phyloP scores from a whole-genome alignment of 2,113 vertebrate species.

The Alectura lathami region DNA sequence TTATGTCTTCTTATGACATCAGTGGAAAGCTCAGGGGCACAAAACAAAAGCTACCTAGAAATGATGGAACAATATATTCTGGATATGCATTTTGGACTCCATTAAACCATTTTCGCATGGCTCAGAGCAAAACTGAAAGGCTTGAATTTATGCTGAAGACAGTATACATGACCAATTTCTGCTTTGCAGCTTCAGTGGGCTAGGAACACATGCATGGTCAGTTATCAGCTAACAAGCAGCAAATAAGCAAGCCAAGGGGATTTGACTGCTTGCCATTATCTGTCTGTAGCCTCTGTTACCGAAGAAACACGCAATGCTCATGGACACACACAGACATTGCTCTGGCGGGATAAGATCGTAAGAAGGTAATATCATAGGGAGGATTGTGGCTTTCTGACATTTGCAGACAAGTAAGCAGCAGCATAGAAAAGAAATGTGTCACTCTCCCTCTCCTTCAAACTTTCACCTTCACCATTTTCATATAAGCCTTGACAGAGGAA shows the following conservation, averaged over 20 bases:
- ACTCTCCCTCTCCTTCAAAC: not conserved
- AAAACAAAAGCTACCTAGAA: not conserved
- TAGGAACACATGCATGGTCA: not conserved
- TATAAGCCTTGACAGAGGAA: not conserved
- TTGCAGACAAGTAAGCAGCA: not conserved
- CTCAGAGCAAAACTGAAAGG: not conserved
- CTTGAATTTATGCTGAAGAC: not conserved
- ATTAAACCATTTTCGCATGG: not conserved
- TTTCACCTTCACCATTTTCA: not conserved
- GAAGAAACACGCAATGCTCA: not conserved
- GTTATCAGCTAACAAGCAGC: not conserved
- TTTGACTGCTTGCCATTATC: not conserved
- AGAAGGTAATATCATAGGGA: not conserved
- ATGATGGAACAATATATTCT: not conserved
- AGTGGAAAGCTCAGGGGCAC: not conserved
- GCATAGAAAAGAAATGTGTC: not conserved
- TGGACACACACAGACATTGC: not conserved
- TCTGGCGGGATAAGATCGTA: rapidly evolving
- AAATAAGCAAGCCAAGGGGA: not conserved
- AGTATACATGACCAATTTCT: not conserved
- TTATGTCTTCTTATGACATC: not conserved
- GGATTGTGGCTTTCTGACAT: not conserved
- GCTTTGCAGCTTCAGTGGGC: not conserved
- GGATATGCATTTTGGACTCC: not conserved
- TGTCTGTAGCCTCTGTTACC: not conserved